phyloP scores from a whole-genome alignment of 2,797 vertebrate species.

The Naso thynnoides region DNA sequence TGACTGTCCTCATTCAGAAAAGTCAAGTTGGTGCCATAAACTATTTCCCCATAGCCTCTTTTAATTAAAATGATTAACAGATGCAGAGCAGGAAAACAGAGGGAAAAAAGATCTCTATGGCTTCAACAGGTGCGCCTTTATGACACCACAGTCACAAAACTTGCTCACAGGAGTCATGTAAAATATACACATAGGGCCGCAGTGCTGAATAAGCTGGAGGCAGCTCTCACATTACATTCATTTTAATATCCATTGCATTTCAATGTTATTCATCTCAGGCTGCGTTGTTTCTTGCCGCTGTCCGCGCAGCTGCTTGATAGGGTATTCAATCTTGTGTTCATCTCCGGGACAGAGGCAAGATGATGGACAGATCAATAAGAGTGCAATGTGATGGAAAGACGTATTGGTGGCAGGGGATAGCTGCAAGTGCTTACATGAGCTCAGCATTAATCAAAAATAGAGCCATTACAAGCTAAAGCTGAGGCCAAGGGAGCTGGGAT shows the following conservation, averaged over 20 bases:
- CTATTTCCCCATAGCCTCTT: neutral
- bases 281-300: constrained; percentile 17
- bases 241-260: constrained; percentile 71
- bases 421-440: constrained; percentile 50
- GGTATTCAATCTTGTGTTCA: constrained; percentile 69
- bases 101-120: constrained; percentile 1
- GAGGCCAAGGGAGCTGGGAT: constrained; percentile 13
- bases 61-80: constrained; percentile 18
- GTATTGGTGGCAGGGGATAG: constrained; percentile 35
- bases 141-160: constrained; percentile 40
- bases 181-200: constrained; percentile 18
- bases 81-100: constrained; percentile 12
- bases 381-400: constrained; percentile 43
- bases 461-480: constrained; percentile 34
- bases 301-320: constrained; percentile 65
- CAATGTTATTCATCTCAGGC: constrained; percentile 42
- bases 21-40: neutral
- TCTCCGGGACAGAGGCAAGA: constrained; percentile 47
- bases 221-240: constrained; percentile 46
- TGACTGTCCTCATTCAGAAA: neutral
- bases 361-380: constrained; percentile 78
- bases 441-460: constrained; percentile 61
- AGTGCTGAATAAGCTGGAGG: constrained; percentile 29
- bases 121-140: constrained; percentile 18
- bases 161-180: constrained; percentile 8